Evolutionary conservation across 2,888 invertebrate genomes (phyloP).

Genomic region (Cordilura impudica): DNA sequence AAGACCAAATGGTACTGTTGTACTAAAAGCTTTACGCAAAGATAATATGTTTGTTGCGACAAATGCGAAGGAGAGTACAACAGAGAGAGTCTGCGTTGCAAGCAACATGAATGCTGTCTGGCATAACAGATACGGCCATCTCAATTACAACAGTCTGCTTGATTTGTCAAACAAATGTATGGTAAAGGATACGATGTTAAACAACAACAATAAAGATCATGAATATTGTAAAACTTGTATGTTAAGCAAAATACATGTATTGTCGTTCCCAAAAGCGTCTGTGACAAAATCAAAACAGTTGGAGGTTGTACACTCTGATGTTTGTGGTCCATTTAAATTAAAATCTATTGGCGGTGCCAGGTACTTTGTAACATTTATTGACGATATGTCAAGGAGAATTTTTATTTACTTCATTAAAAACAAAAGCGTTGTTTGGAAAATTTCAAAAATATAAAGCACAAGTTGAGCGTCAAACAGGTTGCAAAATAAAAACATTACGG

Average conservation of each 20-base stretch:
- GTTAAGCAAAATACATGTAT: too few relatives aligned
- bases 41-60: background rate
- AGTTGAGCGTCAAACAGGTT: conserved; percentile 14
- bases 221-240: too few relatives aligned
- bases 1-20: background rate
- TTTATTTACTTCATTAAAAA: too few relatives aligned
- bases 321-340: conserved; percentile 45
- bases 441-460: conserved; percentile 14
- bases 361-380: conserved; percentile 20
- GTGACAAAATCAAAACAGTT: too few relatives aligned
- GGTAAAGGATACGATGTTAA: conserved; percentile 14
- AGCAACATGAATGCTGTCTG: too few relatives aligned
- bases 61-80: background rate
- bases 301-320: background rate
- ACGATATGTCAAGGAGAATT: background rate
- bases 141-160: conserved; percentile 27
- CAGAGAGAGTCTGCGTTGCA: too few relatives aligned
- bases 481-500: conserved; percentile 32
- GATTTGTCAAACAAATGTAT: conserved; percentile 19
- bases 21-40: background rate
- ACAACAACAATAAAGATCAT: background rate
- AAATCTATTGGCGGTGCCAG: conserved; percentile 22
- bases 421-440: conserved; percentile 28
- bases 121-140: conserved; percentile 23
- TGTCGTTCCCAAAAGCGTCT: too few relatives aligned